Base-by-base conservation (phyloP, 2,113 vertebrate species). In the Equus quagga region DNA sequence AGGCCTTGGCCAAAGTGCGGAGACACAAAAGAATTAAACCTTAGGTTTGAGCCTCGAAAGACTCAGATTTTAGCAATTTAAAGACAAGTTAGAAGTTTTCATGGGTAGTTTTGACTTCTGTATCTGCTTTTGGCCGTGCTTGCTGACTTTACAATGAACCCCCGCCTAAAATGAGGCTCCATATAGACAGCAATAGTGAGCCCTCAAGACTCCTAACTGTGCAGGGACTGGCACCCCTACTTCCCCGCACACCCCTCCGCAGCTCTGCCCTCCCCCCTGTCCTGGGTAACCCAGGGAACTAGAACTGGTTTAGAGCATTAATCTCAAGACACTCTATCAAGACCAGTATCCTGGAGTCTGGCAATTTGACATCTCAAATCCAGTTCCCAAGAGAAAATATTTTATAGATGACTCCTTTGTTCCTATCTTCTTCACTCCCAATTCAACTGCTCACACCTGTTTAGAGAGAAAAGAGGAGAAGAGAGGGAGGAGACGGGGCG, bases 401-500 rank as follows among this genome's bases (percentile, higher is more conserved):
- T 73, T 83, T 60, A 60, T 18, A 84, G 60, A 36, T 83, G 28
- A 75, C 46, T 8, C 12, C 80, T 84, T 76, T 58, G 36, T 54
- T 54, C 12, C 13, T 65, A 46, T 78, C 36, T 65, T 56, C 69
- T 58, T 67, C 80, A n/a, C 69, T 90, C 79, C 31, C 41, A 83
- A n/a, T 46, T 56, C 58, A 67, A 60, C 2, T n/a, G 49, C 49
- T 84, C 60, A 36, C 8, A 11, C 23, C 69, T 58, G 12, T n/a
- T 83, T 9, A 76, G 58, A 75, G 46, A 75, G 15, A 64, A 21
- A 62, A 64, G 21, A 36, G 64, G 24, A 26, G 33, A 10, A 46
- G 8, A 14, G 60, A 31, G 10, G 2, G 8, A 44, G 26, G 76
- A 8, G 46, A 65, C 0, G 0, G 1, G 15, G 19, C 31, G 33